Evolutionary conservation across 2,113 vertebrate species (phyloP).

Genomic region (Meriones unguiculatus): DNA sequence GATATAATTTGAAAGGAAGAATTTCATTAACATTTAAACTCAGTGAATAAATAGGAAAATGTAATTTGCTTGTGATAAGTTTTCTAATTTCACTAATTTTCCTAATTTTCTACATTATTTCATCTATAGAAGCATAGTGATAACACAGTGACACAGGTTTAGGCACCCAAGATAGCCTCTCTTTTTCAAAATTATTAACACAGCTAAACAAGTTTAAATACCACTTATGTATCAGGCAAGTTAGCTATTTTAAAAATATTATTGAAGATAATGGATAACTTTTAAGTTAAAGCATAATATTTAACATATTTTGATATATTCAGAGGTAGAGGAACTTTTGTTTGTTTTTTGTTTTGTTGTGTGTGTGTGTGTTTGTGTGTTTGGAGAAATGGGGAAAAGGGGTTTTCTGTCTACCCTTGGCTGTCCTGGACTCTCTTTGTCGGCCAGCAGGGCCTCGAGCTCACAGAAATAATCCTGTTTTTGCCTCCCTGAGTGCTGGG

Average conservation of each 20-base stretch:
- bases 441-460: too few species aligned
- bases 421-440: too few species aligned
- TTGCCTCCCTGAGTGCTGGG: too few species aligned
- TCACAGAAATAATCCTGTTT: too few species aligned
- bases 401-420: too few species aligned
- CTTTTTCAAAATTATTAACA: slow-evolving; percentile 35
- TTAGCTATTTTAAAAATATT: neutral
- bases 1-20: slow-evolving; percentile 78
- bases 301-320: neutral
- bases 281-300: neutral
- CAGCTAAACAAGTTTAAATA: slow-evolving; percentile 40
- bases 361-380: neutral
- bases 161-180: slow-evolving; percentile 19
- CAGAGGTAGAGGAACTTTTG: neutral
- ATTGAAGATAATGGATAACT: neutral
- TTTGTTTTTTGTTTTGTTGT: too few species aligned
- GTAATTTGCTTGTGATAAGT: slow-evolving; percentile 78
- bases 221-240: neutral
- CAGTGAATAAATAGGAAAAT: slow-evolving; percentile 66
- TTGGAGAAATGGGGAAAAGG: too few species aligned
- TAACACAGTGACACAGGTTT: slow-evolving; percentile 45
- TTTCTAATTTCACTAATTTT: slow-evolving; percentile 67
- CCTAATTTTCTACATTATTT: slow-evolving; percentile 63
- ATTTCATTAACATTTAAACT: slow-evolving; percentile 83
- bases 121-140: slow-evolving; percentile 44